Percentiles rank a stretch among this genome's conserved stretches.
Evolutionary conservation across 2,888 invertebrate species (phyloP).

Genomic region (Conus canariensis): DNA sequence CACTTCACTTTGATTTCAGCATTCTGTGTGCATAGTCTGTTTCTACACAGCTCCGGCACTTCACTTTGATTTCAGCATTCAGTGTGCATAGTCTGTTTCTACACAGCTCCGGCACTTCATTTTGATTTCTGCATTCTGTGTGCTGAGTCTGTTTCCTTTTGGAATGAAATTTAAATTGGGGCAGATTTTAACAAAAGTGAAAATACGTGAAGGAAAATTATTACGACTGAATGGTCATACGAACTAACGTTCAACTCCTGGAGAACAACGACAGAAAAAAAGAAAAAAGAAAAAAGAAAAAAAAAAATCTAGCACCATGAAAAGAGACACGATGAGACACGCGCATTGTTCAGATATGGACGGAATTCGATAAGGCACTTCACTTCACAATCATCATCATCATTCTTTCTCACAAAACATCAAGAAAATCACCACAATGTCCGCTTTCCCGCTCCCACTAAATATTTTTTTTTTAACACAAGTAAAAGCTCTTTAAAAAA

Average conservation of each 20-base stretch:
- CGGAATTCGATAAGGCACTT: conserved; percentile 60
- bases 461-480: no score
- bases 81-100: not conserved
- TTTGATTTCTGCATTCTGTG: not conserved
- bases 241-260: not conserved
- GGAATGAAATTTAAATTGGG: not conserved
- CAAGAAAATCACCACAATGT: conserved; percentile 21
- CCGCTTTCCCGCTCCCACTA: not conserved
- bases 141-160: not conserved
- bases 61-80: not conserved
- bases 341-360: conserved; percentile 41
- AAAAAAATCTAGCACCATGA: not conserved
- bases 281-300: not conserved
- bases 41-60: no score
- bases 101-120: no score
- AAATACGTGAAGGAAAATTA: not conserved
- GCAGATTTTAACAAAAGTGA: not conserved
- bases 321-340: not conserved
- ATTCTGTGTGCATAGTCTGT: not conserved
- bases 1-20: not conserved
- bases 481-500: no score
- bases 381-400: conserved; percentile 1
- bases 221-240: not conserved
- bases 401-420: conserved; percentile 24
- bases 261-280: not conserved